These are phyloP conservation scores for Meteorus cinctellus DNA, from an alignment of 2,888 invertebrate species.

Conservation along the genomic window DNA sequence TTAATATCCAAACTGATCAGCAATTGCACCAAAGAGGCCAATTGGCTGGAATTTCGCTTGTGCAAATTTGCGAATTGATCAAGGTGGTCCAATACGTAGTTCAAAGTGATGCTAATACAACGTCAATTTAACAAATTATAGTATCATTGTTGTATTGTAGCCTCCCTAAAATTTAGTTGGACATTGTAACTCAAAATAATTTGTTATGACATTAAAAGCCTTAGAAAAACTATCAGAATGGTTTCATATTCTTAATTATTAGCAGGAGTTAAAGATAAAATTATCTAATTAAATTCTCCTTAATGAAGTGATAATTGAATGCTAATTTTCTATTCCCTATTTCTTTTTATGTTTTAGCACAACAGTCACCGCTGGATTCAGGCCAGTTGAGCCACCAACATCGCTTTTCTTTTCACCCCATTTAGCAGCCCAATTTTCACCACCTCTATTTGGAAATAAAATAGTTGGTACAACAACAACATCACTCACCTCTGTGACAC, in stretches of 20 bases:
- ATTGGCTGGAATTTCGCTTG: not conserved
- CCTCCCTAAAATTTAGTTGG: too few relatives aligned
- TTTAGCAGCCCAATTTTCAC: slow-evolving; percentile 85
- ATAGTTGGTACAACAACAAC: slow-evolving; percentile 73
- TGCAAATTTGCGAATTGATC: not conserved
- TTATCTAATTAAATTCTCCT: not conserved
- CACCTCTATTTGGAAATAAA: slow-evolving; percentile 81
- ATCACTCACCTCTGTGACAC: slow-evolving; percentile 68
- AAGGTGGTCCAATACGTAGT: not conserved
- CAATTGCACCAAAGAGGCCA: slow-evolving; percentile 54
- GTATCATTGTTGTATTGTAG: too few relatives aligned
- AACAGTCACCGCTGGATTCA: slow-evolving; percentile 77
- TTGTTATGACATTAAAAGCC: too few relatives aligned
- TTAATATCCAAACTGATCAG: slow-evolving; percentile 68
- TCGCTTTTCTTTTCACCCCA: slow-evolving; percentile 90
- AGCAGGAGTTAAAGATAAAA: too few relatives aligned
- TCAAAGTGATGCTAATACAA: too few relatives aligned
- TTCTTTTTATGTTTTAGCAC: slow-evolving; percentile 69
- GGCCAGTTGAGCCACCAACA: slow-evolving; percentile 75
- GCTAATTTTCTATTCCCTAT: not conserved
- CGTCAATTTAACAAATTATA: too few relatives aligned
- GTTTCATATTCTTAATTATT: too few relatives aligned
- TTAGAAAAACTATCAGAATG: too few relatives aligned
- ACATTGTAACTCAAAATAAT: too few relatives aligned
- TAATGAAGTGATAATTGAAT: not conserved